These are phyloP conservation scores for Lysandra bellargus DNA, from an alignment of 2,888 invertebrate species.

Conservation along the genomic window DNA sequence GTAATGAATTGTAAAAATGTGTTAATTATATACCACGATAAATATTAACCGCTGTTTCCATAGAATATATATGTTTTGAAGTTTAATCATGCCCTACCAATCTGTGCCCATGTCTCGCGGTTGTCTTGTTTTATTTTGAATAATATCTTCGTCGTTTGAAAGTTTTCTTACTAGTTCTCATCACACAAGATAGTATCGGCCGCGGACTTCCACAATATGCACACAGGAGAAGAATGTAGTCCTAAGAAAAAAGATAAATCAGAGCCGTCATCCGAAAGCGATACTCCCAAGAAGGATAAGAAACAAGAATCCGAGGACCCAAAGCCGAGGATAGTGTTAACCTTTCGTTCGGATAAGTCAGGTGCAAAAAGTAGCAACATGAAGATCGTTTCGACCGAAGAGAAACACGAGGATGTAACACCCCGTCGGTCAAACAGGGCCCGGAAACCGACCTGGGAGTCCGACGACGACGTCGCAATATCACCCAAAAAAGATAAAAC, in stretches of 20 bases:
- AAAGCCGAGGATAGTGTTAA: constrained; percentile 82
- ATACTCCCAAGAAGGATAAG: constrained; percentile 54
- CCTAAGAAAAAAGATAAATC: constrained; percentile 60
- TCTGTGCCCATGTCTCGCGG: neutral
- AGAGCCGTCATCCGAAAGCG: constrained; percentile 53
- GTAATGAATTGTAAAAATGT: neutral
- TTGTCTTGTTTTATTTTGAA: neutral
- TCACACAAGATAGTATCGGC: neutral
- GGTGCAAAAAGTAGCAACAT: constrained; percentile 76
- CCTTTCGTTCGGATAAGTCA: constrained; percentile 82
- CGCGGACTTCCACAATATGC: constrained; percentile 63
- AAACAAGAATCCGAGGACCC: constrained; percentile 63
- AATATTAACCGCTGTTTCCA: neutral
- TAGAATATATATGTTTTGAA: neutral
- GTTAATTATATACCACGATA: neutral
- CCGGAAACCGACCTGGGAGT: constrained; percentile 61
- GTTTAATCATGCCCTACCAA: neutral
- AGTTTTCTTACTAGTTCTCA: neutral
- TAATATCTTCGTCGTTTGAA: neutral
- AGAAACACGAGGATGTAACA: constrained; percentile 65
- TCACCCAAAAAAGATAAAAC: constrained; percentile 55
- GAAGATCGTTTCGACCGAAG: constrained; percentile 74
- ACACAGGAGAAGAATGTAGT: constrained; percentile 54
- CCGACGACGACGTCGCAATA: constrained; percentile 60
- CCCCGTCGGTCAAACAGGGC: constrained; percentile 63